Conservation (phyloP, 2,888 invertebrate species). For the Rhogogaster chlorosoma region DNA sequence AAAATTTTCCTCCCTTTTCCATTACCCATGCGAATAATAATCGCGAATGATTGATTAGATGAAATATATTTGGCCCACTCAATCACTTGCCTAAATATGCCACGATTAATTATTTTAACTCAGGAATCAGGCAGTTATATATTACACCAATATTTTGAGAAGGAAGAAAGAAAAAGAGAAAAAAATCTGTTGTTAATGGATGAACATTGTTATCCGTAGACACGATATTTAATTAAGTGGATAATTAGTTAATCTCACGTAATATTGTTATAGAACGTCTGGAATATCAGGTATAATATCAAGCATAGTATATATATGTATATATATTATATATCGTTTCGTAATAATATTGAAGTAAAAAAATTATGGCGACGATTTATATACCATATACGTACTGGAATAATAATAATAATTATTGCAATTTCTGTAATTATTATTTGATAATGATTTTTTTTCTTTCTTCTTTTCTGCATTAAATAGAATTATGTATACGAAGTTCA, state of each 20-base stretch:
- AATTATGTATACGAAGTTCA: background rate
- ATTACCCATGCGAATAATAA: background rate
- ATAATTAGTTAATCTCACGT: background rate
- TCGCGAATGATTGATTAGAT: background rate
- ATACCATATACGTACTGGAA: too few species aligned
- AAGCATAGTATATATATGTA: too few species aligned
- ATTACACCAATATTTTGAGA: background rate
- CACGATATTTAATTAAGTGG: too few species aligned
- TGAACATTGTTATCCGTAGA: too few species aligned
- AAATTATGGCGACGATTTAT: too few species aligned
- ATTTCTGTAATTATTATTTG: background rate
- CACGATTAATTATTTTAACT: background rate
- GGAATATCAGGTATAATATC: too few species aligned
- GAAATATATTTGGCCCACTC: background rate
- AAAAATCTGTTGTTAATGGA: background rate
- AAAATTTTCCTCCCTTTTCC: background rate
- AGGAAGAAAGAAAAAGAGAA: background rate
- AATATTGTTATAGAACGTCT: background rate
- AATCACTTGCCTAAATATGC: background rate
- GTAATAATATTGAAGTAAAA: too few species aligned
- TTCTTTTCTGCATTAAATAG: background rate
- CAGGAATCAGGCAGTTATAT: background rate
- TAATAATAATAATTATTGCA: background rate
- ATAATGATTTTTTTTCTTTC: too few species aligned
- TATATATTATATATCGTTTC: too few species aligned